A percentile compares a stretch with the other conserved stretches of the same genome.
Conservation (phyloP, 2,888 invertebrate genomes). For the Dimorphilus gyrociliatus region DNA sequence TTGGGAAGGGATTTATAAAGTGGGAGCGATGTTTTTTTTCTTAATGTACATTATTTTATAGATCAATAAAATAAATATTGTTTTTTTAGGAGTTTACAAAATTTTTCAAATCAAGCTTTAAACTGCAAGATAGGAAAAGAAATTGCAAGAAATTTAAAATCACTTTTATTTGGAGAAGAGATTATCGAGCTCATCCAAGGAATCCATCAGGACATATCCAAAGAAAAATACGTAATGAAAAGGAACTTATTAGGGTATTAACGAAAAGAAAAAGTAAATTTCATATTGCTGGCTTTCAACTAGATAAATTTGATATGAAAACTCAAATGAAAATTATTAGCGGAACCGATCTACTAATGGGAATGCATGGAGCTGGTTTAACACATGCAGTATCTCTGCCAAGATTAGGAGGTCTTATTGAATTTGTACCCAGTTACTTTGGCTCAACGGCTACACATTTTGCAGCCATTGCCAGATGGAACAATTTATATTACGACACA, state of each 20-base stretch:
- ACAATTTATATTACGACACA: conserved; percentile 20
- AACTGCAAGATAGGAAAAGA: conserved; percentile 6
- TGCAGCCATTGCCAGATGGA: conserved; percentile 26
- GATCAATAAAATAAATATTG: too few relatives aligned
- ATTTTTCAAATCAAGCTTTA: conserved; percentile 20
- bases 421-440: conserved; percentile 24
- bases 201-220: conserved; percentile 26
- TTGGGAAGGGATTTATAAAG: too few relatives aligned
- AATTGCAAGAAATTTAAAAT: conserved; percentile 20
- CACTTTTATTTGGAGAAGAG: conserved; percentile 29
- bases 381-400: conserved; percentile 30
- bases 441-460: conserved; percentile 21
- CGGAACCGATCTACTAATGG: conserved; percentile 28
- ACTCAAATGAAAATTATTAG: conserved; percentile 21
- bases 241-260: conserved; percentile 20
- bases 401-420: conserved; percentile 22
- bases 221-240: conserved; percentile 31
- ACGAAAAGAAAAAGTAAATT: conserved; percentile 12
- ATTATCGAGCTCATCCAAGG: conserved; percentile 33
- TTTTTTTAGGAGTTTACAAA: conserved; percentile 22
- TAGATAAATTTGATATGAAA: conserved; percentile 21
- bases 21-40: too few relatives aligned
- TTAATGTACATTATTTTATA: too few relatives aligned
- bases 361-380: conserved; percentile 36
- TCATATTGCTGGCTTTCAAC: conserved; percentile 17